Base-by-base conservation (phyloP, 1,140 invertebrate genomes). In the Nasonia giraulti region DNA sequence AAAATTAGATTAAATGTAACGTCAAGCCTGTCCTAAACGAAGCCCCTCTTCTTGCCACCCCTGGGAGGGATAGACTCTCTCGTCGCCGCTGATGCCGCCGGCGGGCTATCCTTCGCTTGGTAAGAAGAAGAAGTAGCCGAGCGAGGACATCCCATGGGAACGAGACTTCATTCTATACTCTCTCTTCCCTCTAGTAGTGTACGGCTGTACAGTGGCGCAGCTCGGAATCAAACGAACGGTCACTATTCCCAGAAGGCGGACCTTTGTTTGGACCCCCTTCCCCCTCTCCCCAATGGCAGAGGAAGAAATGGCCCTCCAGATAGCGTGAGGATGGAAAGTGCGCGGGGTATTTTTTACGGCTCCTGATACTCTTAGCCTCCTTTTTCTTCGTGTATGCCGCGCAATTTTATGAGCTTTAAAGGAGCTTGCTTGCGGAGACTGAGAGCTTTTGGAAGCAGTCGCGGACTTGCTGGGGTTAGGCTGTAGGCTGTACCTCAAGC, bases 1-100 rank as follows among this genome's bases (percentile, higher is more conserved):
- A 76, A 83, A 83, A 83, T 83, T 66, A 66, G 73, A 76, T 83
- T 83, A 76, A 76, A 75, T 23, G 44, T 37, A 75, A 82, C 17
- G 73, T 83, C 74, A 47, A 76, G 20, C 33, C 31, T 37, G 14
- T 82, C 73, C 71, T 62, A 74, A 62, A 62, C 27, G 12, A 62
- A 83, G 40, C 8, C 27, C 37, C 12, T 23, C 6, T 8, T n/a
- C 17, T 8, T 23, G 4, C 6, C 4, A 5, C 8, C 69, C 80
- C 8, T 8, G 27, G 47, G 80, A 74, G 0, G 68, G 14, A 81
- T 50, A 81, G 31, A 74, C 37, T n/a, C 66, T 27, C 68, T 71
- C 68, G 14, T 55, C 80, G n/a, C 27, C 27, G 27, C 27, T 27
- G 1, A 27, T 37, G 33, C 33, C 33, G 4, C 33, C 27, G 47